Base-by-base conservation (phyloP, 2,113 vertebrate genomes). In the Ailurus styani region DNA sequence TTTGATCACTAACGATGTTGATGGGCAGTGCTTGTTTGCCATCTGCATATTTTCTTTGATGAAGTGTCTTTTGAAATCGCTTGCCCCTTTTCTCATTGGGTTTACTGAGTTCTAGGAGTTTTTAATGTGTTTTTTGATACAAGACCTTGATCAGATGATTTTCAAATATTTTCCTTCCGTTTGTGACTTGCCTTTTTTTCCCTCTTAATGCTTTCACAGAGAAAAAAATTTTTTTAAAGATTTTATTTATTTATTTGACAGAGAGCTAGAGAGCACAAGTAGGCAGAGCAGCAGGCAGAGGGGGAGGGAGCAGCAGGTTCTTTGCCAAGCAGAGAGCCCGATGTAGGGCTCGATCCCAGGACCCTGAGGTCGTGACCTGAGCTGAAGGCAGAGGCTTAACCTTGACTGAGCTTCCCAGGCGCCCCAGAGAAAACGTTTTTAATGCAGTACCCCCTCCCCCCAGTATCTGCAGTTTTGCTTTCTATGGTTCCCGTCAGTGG, bases 401-500 rank as follows among this genome's bases (percentile, higher is more conserved):
- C 60, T 60, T 60, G 27, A 31, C 5, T 62, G 12, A 31, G 60
- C 12, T 27, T 4, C 60, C 60, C 25, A 31, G 60, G 60, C 5
- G 27, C 27, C 60, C 60, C 60, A 55, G 52, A 34, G 11, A 23
- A 85, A 25, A 64, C 70, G 3, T 50, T 40, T 77, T 9, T 82
- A 73, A 15, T 66, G 29, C 15, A 77, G 17, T 34, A 50, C 15
- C 72, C 42, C 42, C 14, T 1, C 42, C 25, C 7, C 27, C 23
- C 27, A 45, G 11, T 47, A 14, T 25, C 68, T 5, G 20, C 13
- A 27, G 37, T 37, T 23, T 40, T 12, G 21, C 10, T 40, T 27
- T 14, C 37, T 6, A 13, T 13, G 3, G 21, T 73, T 21, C 12
- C 68, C 11, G 9, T 40, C 4, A 3, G 5, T 6, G 6, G 6